Base-by-base conservation (phyloP, 2,113 vertebrate species). In the Oncorhynchus nerka region DNA sequence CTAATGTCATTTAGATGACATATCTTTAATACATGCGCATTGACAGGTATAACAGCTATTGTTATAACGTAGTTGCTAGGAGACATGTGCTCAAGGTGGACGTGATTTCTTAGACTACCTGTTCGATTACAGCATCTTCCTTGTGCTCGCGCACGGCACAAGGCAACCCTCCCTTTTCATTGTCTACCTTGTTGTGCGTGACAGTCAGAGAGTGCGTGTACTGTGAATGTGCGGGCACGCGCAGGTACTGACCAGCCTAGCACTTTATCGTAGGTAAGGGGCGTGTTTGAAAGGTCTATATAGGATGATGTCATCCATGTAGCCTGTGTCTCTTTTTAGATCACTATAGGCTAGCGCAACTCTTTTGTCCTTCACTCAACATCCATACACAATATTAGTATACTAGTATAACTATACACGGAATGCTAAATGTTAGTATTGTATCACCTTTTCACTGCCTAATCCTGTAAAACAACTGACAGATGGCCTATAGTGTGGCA, bases 61-160 rank as follows among this genome's bases (percentile, higher is more conserved):
- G 7, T 70, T 80, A 78, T 75, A 76, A 74, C 68, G 1, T 71
- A 80, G 89, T 90, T 90, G 87, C 90, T 90, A 91, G 88, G 89
- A 83, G 81, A 90, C 90, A 78, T 22, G 39, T 11, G 39, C 39
- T 45, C 80, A 82, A 16, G 81, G 72, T 82, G 86, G 71, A 68
- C 82, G 76, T 84, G 39, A 81, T 88, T 83, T 85, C 51, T 75
- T 70, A 45, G 84, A 81, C 75, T 90, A 92, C 90, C 90, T 90
- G 91, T 90, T 90, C 83, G 88, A 90, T 87, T 55, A 73, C 55
- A 45, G 39, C 39, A 79, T 85, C 28, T 71, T 71, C 75, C 4
- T 55, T 32, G 59, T 68, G 70, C 74, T 19, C 20, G 70, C 76
- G 48, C 34, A 22, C 4, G 19, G 30, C 15, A 22, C 20, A 32